These are phyloP conservation scores for Pycnomerus fuliginosus DNA, from an alignment of 2,888 invertebrate species.

Conservation along the genomic window DNA sequence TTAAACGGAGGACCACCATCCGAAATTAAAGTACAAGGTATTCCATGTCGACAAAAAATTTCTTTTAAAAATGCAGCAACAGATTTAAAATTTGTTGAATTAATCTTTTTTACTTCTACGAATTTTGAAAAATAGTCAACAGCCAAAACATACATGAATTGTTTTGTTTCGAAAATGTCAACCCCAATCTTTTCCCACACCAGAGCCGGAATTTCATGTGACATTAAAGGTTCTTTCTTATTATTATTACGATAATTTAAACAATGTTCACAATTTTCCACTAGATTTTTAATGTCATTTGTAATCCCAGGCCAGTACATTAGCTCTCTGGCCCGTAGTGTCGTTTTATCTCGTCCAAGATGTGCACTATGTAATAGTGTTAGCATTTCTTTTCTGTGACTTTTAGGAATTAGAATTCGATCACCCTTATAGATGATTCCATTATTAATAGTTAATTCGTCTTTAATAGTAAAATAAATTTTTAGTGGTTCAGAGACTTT, in stretches of 20 bases:
- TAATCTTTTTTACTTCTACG: constrained; percentile 25
- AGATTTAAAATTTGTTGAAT: constrained; percentile 12
- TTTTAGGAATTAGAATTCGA: constrained; percentile 27
- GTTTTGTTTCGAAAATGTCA: constrained; percentile 10
- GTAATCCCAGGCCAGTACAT: too few relatives aligned
- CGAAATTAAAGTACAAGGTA: constrained; percentile 23
- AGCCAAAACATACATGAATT: constrained; percentile 25
- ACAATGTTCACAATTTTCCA: constrained; percentile 7
- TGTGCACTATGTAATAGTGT: constrained; percentile 15
- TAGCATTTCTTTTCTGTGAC: constrained; percentile 3
- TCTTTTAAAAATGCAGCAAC: constrained; percentile 23
- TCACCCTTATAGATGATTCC: constrained; percentile 29
- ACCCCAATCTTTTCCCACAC: constrained; percentile 11
- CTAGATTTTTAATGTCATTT: constrained; percentile 6
- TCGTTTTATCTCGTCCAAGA: constrained; percentile 10
- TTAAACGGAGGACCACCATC: constrained; percentile 32
- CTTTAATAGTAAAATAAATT: constrained; percentile 31
- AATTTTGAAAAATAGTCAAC: constrained; percentile 33
- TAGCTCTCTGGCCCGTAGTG: constrained; percentile 9
- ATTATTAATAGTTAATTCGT: constrained; percentile 29
- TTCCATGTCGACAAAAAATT: constrained; percentile 28
- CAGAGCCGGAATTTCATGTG: constrained; percentile 2
- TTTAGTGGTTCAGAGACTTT: too few relatives aligned
- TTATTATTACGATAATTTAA: constrained; percentile 5
- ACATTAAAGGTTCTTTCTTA: constrained; percentile 4